Evolutionary conservation across 2,888 invertebrate genomes (phyloP), one percentile per base, ranked within the genome.

Genomic region (Bimastos eiseni): DNA sequence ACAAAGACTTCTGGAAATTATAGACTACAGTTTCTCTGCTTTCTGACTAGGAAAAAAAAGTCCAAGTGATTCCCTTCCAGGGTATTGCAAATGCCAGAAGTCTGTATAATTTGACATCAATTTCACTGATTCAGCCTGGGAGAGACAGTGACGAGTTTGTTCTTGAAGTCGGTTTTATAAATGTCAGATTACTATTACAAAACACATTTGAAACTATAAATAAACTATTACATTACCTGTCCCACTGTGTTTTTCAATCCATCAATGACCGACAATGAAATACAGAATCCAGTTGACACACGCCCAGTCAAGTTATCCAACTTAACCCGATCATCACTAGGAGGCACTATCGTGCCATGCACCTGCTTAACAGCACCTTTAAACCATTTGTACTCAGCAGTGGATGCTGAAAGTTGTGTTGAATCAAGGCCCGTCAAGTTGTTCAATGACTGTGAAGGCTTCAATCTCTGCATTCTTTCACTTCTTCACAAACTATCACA

Each of bases 161-260:
- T n/a, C n/a, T n/a, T n/a, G n/a, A n/a, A n/a, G n/a, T n/a, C n/a
- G n/a, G n/a, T n/a, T n/a, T n/a, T n/a, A n/a, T n/a, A n/a, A n/a
- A n/a, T n/a, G n/a, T n/a, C n/a, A n/a, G n/a, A n/a, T n/a, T n/a
- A n/a, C n/a, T n/a, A n/a, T n/a, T 70, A n/a, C 30, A n/a, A 70
- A n/a, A 30, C 70, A 70, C 30, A n/a, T 70, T 70, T 70, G 17
- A 70, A 70, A 70, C 70, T 70, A n/a, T n/a, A 70, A n/a, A 34
- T 90, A 86, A 21, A n/a, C 41, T 37, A n/a, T 33, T 90, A 30
- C 4, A 70, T 70, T 44, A 49, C 86, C 41, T 90, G 49, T 88
- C 37, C 55, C 4, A 11, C 37, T 33, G 49, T 90, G 90, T 30
- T 84, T 90, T 38, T n/a, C 13, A 86, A 34, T 88, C 34, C 37